Base-by-base conservation (phyloP, 2,888 invertebrate genomes). In the Luperina nickerlii region DNA sequence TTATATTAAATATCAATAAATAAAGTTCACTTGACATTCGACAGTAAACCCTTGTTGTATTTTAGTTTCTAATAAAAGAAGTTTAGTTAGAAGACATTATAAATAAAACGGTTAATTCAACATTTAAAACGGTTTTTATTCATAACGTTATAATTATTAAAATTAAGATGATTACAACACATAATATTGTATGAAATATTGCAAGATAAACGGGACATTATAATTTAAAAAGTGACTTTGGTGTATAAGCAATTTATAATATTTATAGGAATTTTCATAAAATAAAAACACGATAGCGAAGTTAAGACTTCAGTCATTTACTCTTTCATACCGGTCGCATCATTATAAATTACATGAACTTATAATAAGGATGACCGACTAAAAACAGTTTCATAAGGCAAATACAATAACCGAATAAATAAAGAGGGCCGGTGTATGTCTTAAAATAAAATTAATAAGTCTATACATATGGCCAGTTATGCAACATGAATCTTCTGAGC, bases 381-480 rank as follows among this genome's bases (percentile, higher is more conserved):
- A 63, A 24, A 65, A 60, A 62, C 54, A 32, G 27, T 60, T 76
- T 62, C 27, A 66, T 70, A 57, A 27, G 62, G 69, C n/a, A 57
- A 75, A n/a, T 57, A 57, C 18, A 82, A 62, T 73, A 82, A 38
- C 69, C 38, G 48, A 83, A 86, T 75, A 73, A 75, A 73, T 72
- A 75, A 60, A 54, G 4, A 45, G 42, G 60, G 32, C 15, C 54
- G 69, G 51, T 65, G 67, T 42, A 20, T 42, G 42, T 73, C 74
- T 69, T 71, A 62, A n/a, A 57, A 48, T 76, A 57, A 24, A 70
- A 67, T 66, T 42, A 51, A 66, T 42, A 68, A 76, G 32, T 75
- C 48, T 74, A 77, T 48, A 71, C n/a, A 6, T 93, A 95, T 92
- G 95, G 95, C 95, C 90, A 92, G 85, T 92, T 89, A 85, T 93